Conservation (phyloP, 2,888 invertebrate genomes). For the Tethea ocularis region DNA sequence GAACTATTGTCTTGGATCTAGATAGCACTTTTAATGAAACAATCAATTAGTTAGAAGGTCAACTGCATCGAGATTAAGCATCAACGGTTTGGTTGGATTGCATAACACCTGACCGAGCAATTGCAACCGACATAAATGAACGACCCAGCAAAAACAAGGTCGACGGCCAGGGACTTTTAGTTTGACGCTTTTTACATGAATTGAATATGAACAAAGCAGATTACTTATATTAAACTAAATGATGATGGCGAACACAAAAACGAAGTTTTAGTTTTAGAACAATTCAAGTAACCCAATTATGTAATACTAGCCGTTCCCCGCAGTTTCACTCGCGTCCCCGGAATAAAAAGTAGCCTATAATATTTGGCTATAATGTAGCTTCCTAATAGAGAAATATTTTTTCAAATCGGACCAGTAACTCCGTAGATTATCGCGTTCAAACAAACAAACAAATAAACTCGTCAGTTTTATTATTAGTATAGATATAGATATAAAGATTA, state of each 20-base stretch:
- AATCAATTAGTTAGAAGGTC: background rate
- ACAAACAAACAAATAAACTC: too few species aligned
- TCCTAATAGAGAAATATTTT: too few species aligned
- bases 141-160: background rate
- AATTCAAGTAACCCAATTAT: background rate
- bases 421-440: too few species aligned
- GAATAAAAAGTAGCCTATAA: too few species aligned
- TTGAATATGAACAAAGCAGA: background rate
- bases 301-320: too few species aligned
- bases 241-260: background rate
- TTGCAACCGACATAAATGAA: background rate
- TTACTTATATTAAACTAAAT: background rate
- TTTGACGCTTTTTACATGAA: background rate
- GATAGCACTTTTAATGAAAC: background rate
- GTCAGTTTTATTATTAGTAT: too few species aligned
- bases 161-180: background rate
- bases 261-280: background rate
- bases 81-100: background rate
- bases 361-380: too few species aligned
- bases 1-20: background rate
- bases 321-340: too few species aligned
- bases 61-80: background rate
- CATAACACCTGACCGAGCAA: slow-evolving; percentile 2
- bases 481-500: too few species aligned
- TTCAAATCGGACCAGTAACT: too few species aligned